phyloP scores from a whole-genome alignment of 2,797 vertebrate species.

The Takifugu ocellatus region DNA sequence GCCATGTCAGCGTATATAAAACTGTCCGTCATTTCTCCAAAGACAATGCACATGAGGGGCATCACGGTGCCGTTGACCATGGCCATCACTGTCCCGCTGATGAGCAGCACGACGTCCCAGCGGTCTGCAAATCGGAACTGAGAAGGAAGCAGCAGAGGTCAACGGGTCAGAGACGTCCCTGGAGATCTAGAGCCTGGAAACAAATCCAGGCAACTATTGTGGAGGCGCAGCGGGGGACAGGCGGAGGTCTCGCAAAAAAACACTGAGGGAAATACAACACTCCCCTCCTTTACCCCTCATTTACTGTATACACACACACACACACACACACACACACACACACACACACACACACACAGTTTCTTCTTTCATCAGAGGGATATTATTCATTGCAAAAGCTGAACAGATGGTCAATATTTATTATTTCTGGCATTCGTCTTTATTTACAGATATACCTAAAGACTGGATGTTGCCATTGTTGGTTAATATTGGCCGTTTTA shows the following conservation, averaged over 20 bases:
- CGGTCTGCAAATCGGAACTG: constrained; percentile 89
- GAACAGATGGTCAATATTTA: neutral
- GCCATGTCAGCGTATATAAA: constrained; percentile 63
- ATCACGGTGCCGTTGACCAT: constrained; percentile 80
- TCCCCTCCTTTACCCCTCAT: neutral
- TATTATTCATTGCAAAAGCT: neutral
- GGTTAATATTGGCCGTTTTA: neutral
- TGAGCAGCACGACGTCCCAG: constrained; percentile 78
- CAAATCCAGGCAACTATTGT: neutral
- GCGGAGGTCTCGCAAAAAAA: neutral
- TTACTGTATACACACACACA: neutral
- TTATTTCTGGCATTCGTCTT: neutral
- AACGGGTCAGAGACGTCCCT: neutral
- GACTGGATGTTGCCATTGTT: neutral
- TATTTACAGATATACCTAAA: neutral
- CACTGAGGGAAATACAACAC: neutral
- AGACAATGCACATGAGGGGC: constrained; percentile 85
- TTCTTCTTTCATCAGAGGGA: neutral
- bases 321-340: neutral
- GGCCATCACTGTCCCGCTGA: constrained; percentile 77
- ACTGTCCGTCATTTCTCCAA: constrained; percentile 91
- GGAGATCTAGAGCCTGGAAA: neutral
- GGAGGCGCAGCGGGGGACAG: neutral
- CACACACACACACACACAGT: neutral
- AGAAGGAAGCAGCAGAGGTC: neutral